These are phyloP conservation scores for Hirtodrosophila cameraria DNA, from an alignment of 2,888 invertebrate genomes.

Conservation along the genomic window DNA sequence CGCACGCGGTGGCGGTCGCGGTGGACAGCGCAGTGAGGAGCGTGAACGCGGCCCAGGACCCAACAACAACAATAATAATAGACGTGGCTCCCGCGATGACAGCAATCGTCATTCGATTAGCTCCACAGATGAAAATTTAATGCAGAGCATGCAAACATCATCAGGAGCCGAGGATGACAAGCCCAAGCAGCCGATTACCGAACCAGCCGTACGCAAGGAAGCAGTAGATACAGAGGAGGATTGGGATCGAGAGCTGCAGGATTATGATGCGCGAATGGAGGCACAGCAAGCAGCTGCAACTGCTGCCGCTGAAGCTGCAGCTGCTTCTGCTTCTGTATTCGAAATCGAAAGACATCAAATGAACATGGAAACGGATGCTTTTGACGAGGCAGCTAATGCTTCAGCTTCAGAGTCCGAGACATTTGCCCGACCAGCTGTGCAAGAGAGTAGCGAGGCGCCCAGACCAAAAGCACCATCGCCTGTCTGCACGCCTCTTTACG, in stretches of 20 bases:
- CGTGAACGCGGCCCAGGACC: conserved; percentile 53
- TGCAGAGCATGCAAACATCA: conserved; percentile 29
- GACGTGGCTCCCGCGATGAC: conserved; percentile 64
- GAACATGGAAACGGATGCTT: no score
- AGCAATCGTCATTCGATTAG: conserved; percentile 64
- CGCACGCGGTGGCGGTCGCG: conserved; percentile 40
- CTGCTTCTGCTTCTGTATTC: conserved; percentile 2
- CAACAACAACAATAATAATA: conserved; percentile 47
- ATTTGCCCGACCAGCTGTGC: conserved; percentile 47
- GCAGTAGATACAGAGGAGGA: conserved; percentile 82
- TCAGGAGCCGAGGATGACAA: conserved; percentile 35
- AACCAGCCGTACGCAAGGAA: conserved; percentile 7
- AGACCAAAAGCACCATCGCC: conserved; percentile 58
- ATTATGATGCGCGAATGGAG: conserved; percentile 77
- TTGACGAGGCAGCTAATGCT: no score
- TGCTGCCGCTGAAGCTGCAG: conserved; percentile 25
- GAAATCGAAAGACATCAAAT: no score
- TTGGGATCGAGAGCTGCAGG: conserved; percentile 82
- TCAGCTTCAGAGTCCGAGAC: conserved; percentile 6
- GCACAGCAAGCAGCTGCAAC: conserved; percentile 46
- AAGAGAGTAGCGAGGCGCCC: conserved; percentile 18
- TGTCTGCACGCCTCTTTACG: conserved; percentile 78
- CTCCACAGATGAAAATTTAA: conserved; percentile 51
- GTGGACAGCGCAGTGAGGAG: conserved; percentile 62
- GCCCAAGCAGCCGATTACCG: conserved; percentile 23